These are phyloP conservation scores for Pachycephus smyrnensis DNA, from an alignment of 2,888 invertebrate species.

Conservation along the genomic window DNA sequence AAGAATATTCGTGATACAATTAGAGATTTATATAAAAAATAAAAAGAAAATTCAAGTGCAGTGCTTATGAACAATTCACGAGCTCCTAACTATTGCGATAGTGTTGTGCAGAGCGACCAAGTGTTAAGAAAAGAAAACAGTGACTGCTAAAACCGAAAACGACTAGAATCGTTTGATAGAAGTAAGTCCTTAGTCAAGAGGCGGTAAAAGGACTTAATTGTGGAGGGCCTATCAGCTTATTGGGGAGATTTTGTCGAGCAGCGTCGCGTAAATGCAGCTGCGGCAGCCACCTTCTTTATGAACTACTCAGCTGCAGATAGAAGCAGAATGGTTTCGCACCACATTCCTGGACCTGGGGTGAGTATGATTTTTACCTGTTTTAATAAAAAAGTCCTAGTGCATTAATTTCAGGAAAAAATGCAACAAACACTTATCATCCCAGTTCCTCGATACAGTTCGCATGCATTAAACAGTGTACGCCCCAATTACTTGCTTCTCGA, in stretches of 20 bases:
- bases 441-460: no score
- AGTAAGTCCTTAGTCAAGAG: background rate
- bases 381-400: no score
- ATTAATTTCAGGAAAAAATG: background rate
- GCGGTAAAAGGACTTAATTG: slow-evolving; percentile 28
- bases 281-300: slow-evolving; percentile 50
- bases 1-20: background rate
- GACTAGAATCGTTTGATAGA: background rate
- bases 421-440: no score
- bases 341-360: slow-evolving; percentile 55
- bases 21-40: background rate
- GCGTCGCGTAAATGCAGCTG: slow-evolving; percentile 50
- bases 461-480: no score
- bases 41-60: background rate
- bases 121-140: background rate
- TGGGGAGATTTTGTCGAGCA: slow-evolving; percentile 44
- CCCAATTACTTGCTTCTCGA: no score
- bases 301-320: slow-evolving; percentile 49
- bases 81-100: no score
- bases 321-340: slow-evolving; percentile 56
- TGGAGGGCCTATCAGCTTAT: slow-evolving; percentile 45
- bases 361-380: slow-evolving; percentile 30
- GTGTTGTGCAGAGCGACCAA: background rate
- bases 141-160: background rate
- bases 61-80: background rate